Evolutionary conservation across 2,888 invertebrate species (phyloP), one percentile per base, ranked within the genome.

Genomic region (Drosophila testacea): DNA sequence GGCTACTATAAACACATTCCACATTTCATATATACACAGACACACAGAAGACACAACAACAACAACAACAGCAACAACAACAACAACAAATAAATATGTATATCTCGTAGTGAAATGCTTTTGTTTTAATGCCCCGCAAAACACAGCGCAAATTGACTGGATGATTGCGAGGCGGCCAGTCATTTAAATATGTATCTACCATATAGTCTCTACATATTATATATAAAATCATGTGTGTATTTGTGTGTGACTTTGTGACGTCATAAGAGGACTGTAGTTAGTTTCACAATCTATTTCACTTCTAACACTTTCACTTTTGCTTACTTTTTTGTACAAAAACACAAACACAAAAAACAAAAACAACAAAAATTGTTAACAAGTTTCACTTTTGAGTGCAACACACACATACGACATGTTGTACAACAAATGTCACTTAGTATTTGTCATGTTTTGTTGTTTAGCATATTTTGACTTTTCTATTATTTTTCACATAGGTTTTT

Each of bases 111-210:
- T 79, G 83, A 88, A 83, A 83, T 83, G 88, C 83, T 83, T 83
- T 88, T 83, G 83, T 83, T 88, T 88, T 88, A 83, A 83, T 83
- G 86, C 88, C 88, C 76, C 83, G 88, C 83, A 88, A 86, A 83
- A 88, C 83, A 83, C 86, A 83, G 73, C 88, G 88, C 81, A 83
- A 83, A 83, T 83, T 80, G 86, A 83, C 83, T 88, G 88, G 80
- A 83, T 88, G 83, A 83, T 83, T 83, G 83, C 65, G 64, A 62
- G 69, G 65, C 68, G 56, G 63, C 27, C 51, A 66, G 57, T 71
- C 77, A 61, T 70, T 65, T 70, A 54, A 61, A 76, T 74, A 65
- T 66, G 38, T 65, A 59, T 46, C 13, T 51, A 57, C 52, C 39
- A 28, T 39, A 27, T 39, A 27, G 36, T 7, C 28, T 27, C 11